phyloP scores from a whole-genome alignment of 2,797 vertebrate species.

The Cyclura pinguis region DNA sequence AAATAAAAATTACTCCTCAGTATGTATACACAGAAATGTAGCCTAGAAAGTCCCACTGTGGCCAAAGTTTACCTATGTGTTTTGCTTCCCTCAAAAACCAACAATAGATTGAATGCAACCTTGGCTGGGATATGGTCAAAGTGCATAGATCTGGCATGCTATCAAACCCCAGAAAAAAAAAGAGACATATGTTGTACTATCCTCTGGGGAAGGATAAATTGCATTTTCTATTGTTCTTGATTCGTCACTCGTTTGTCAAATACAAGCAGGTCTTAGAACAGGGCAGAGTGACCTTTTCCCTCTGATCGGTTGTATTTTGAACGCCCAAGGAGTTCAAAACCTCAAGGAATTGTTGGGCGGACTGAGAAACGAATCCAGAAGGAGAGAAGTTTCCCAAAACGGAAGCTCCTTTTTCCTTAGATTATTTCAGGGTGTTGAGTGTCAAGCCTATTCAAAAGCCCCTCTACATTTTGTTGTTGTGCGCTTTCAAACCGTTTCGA shows the following conservation, averaged over 20 bases:
- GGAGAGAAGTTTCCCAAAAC: neutral
- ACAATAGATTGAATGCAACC: neutral
- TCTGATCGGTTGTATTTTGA: neutral
- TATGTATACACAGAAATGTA: neutral
- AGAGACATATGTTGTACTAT: neutral
- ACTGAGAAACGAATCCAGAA: neutral
- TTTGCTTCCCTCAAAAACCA: neutral
- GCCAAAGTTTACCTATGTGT: neutral
- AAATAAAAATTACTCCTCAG: neutral
- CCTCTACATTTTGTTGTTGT: too few relatives aligned
- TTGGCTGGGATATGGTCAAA: neutral
- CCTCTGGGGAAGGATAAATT: neutral
- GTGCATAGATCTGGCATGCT: neutral
- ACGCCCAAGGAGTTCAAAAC: neutral
- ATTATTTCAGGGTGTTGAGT: neutral
- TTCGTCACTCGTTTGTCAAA: neutral
- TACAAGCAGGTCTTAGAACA: neutral
- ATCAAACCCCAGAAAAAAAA: neutral
- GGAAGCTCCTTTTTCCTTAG: neutral
- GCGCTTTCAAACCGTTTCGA: too few relatives aligned
- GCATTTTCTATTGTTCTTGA: neutral
- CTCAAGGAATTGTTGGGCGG: neutral
- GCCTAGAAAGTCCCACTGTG: neutral
- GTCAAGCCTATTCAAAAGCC: neutral
- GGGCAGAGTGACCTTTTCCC: neutral